phyloP scores from a whole-genome alignment of 2,113 vertebrate species.

The Lamprotornis superbus region DNA sequence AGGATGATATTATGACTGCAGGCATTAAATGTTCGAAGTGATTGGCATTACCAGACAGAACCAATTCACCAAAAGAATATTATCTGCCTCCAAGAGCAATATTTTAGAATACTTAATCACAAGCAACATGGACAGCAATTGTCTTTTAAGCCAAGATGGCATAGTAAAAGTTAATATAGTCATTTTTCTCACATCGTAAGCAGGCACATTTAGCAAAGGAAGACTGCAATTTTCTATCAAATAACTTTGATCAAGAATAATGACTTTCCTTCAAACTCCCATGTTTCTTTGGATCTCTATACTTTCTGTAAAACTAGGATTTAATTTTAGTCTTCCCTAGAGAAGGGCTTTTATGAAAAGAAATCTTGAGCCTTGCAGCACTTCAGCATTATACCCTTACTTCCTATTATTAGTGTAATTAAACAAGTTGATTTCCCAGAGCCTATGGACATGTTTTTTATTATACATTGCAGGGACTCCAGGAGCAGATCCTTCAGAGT shows the following conservation, averaged over 20 bases:
- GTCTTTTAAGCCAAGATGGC: neutral
- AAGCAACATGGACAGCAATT: neutral
- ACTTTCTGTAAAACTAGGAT: neutral
- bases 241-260: neutral
- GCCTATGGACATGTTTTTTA: conserved; percentile 10
- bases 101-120: neutral
- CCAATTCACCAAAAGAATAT: neutral
- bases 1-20: neutral
- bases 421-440: conserved; percentile 35
- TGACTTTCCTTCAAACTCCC: neutral
- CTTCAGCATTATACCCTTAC: neutral
- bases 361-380: neutral
- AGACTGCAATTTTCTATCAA: neutral
- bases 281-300: neutral
- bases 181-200: neutral
- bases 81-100: neutral
- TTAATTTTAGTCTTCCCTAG: conserved; percentile 33
- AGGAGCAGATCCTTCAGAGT: neutral
- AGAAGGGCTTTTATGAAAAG: conserved; percentile 40
- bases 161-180: neutral
- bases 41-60: neutral
- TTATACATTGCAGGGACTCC: neutral
- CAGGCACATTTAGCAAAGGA: neutral
- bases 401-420: conserved; percentile 34
- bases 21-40: neutral